Evolutionary conservation across 2,113 vertebrate genomes (phyloP).

Genomic region (Austrofundulus limnaeus): DNA sequence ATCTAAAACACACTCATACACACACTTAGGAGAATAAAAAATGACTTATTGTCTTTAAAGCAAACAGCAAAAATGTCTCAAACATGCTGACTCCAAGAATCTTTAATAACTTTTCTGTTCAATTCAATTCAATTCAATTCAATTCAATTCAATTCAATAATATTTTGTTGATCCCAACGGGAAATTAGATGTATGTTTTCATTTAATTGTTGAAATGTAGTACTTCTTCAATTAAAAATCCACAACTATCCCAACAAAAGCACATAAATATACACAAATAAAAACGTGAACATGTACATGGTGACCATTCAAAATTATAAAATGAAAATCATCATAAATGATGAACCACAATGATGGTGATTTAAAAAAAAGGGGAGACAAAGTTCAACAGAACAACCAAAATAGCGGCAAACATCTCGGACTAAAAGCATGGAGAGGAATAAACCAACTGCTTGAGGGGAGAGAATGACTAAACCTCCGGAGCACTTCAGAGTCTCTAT

Average conservation of each 20-base stretch:
- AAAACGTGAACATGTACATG: neutral
- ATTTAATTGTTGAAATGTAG: slow-evolving; percentile 10
- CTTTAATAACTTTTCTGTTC: neutral
- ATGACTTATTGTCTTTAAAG: neutral
- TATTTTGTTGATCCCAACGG: too few relatives aligned
- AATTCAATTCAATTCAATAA: too few relatives aligned
- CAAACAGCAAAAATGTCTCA: neutral
- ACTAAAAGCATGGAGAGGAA: slow-evolving; percentile 68
- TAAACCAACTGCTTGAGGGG: slow-evolving; percentile 73
- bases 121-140: too few relatives aligned
- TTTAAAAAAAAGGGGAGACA: slow-evolving; percentile 8
- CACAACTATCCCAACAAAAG: neutral
- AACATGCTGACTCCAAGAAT: too few relatives aligned
- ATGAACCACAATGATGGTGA: neutral
- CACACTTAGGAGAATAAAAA: neutral
- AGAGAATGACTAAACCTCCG: slow-evolving; percentile 76
- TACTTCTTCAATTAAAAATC: neutral
- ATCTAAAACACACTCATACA: slow-evolving; percentile 67
- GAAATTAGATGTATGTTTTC: too few relatives aligned
- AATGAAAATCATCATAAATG: neutral
- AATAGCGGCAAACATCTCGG: slow-evolving; percentile 61
- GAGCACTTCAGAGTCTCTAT: slow-evolving; percentile 80
- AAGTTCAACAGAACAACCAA: slow-evolving; percentile 31
- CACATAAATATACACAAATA: neutral
- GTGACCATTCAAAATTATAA: neutral